Percentiles rank a stretch among this genome's conserved stretches.
Evolutionary conservation across 2,888 invertebrate genomes (phyloP).

Genomic region (Apodemia duryi): DNA sequence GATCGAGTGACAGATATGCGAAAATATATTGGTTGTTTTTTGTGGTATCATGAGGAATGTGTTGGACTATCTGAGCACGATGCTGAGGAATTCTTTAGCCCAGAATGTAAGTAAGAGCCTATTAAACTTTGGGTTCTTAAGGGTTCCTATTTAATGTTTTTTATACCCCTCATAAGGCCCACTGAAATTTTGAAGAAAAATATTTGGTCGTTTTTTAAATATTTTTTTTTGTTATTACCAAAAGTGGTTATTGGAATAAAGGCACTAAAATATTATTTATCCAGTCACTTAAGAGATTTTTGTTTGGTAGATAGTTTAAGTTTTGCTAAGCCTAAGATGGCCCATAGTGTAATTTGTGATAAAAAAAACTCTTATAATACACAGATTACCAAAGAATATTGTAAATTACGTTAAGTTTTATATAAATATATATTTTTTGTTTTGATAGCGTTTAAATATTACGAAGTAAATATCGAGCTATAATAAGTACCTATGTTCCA

Average conservation of each 20-base stretch:
- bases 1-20: conserved; percentile 9
- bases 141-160: background rate
- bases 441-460: background rate
- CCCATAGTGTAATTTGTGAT: background rate
- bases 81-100: conserved; percentile 4
- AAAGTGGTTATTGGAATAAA: background rate
- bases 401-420: background rate
- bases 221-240: background rate
- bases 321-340: background rate
- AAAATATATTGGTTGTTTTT: conserved; percentile 3
- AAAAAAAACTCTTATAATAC: background rate
- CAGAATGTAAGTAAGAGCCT: background rate
- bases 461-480: background rate
- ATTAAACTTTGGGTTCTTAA: background rate
- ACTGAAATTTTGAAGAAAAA: background rate
- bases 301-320: background rate
- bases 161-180: background rate
- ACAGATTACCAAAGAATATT: background rate
- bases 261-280: background rate
- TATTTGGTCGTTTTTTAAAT: background rate
- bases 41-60: conserved; percentile 16
- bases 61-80: conserved; percentile 15
- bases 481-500: background rate
- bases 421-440: background rate
- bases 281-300: background rate